A percentile compares a stretch with the other conserved stretches of the same genome.
phyloP scores from a whole-genome alignment of 2,113 vertebrate genomes.

The Xiphias gladius region DNA sequence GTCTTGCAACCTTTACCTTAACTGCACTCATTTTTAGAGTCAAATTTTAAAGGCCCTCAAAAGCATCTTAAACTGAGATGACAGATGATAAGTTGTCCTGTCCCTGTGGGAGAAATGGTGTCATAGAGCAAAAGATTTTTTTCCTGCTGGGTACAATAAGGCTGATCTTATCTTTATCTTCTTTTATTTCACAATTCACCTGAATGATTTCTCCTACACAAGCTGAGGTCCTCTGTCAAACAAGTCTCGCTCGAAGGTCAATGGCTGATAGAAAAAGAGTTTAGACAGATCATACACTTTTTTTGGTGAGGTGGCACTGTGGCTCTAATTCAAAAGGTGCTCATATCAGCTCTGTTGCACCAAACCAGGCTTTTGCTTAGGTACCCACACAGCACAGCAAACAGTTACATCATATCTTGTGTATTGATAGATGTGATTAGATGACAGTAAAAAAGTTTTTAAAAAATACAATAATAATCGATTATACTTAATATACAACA shows the following conservation, averaged over 20 bases:
- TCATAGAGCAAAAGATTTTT: constrained; percentile 31
- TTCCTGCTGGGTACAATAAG: constrained; percentile 35
- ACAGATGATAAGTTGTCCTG: constrained; percentile 20
- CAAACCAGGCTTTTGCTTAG: not conserved
- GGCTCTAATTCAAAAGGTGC: not conserved
- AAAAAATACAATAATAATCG: not conserved
- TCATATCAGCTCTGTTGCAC: not conserved
- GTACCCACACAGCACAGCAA: not conserved
- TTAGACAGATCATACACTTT: not conserved
- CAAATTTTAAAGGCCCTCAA: not conserved
- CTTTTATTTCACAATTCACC: constrained; percentile 39
- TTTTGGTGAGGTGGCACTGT: not conserved
- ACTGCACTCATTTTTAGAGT: not conserved
- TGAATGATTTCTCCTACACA: constrained; percentile 9
- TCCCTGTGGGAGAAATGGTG: constrained; percentile 3
- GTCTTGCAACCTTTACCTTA: not conserved
- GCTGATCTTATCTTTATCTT: constrained; percentile 41
- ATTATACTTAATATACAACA: not conserved
- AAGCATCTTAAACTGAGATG: constrained; percentile 39
- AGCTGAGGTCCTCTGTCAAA: not conserved
- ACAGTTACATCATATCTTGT: not conserved
- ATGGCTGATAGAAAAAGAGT: not conserved
- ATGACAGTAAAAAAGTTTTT: not conserved
- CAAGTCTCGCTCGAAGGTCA: constrained; percentile 22
- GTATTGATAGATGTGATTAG: not conserved